Percentiles rank a stretch among this genome's conserved stretches.
Conservation (phyloP, 2,888 invertebrate species). For the Diloba caeruleocephala region DNA sequence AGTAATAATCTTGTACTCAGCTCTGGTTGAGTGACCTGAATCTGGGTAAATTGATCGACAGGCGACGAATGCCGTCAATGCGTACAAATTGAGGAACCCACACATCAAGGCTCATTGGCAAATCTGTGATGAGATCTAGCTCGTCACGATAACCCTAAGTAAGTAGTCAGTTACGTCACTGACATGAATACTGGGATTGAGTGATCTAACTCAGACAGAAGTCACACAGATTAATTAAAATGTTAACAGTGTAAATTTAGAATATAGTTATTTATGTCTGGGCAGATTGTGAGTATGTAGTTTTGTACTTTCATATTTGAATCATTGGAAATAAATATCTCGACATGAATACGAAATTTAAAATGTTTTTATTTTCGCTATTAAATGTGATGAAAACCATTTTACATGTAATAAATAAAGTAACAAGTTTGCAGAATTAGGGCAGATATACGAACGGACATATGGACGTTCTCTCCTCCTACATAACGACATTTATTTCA, state of each 20-base stretch:
- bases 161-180: slow-evolving; percentile 49
- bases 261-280: slow-evolving; percentile 22
- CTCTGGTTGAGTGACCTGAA: slow-evolving; percentile 75
- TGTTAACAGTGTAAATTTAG: slow-evolving; percentile 22
- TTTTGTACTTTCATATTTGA: too few species aligned
- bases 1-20: slow-evolving; percentile 14
- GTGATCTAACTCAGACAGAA: slow-evolving; percentile 36
- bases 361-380: too few species aligned
- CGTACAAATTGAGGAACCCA: slow-evolving; percentile 83
- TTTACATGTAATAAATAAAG: slow-evolving; percentile 1
- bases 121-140: slow-evolving; percentile 79
- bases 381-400: not conserved
- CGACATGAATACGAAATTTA: too few species aligned
- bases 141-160: slow-evolving; percentile 66
- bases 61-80: slow-evolving; percentile 72
- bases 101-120: slow-evolving; percentile 77
- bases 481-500: slow-evolving; percentile 29
- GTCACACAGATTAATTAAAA: slow-evolving; percentile 48
- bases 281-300: slow-evolving; percentile 3
- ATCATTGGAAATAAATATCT: too few species aligned
- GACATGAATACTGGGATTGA: slow-evolving; percentile 50
- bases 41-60: slow-evolving; percentile 81
- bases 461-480: slow-evolving; percentile 24
- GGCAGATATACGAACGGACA: slow-evolving; percentile 15
- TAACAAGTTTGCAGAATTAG: not conserved